Base-by-base conservation (phyloP, 2,888 invertebrate genomes). In the Acanthococcus lagerstroemiae region DNA sequence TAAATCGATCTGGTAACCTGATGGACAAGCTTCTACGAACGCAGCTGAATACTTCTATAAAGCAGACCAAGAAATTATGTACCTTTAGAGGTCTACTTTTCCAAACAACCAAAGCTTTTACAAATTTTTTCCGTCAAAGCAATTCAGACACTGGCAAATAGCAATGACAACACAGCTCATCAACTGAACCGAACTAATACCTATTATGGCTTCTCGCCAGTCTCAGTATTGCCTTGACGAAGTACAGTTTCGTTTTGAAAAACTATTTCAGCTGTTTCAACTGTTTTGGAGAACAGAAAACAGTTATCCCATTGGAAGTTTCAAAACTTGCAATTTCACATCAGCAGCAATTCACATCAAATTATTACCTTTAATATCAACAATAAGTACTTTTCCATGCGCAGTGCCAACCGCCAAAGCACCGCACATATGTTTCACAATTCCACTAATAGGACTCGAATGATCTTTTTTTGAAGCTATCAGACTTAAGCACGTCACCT, bases 311-410 rank as follows among this genome's bases (percentile, higher is more conserved):
- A 37, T 37, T 15, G 37, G n/a, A 3, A 37, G 37, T 1, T 37
- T n/a, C n/a, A n/a, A n/a, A n/a, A n/a, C n/a, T n/a, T n/a, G 22
- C 26, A 44, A 30, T 26, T 50, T n/a, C n/a, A n/a, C n/a, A n/a
- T n/a, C n/a, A n/a, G n/a, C n/a, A n/a, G n/a, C n/a, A 65, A 55
- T 46, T 26, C 50, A 27, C 25, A 45, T 37, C 19, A 45, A 55
- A 55, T 55, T 19, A 37, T 55, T 46, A 66, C 66, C 56, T 66
- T 57, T 56, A 30, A 66, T 56, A 50, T 66, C 66, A 24, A 66
- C 26, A 24, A 66, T 50, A 12, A 55, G 48, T 50, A 66, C 12
- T 30, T 56, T 66, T 24, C 66, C 66, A 27, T 25, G 26, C 26
- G 45, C 25, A 19, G 56, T 66, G 15, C 66, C 66, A 1, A 66